A percentile compares a stretch with the other conserved stretches of the same genome.
These are phyloP conservation scores for Benthosema pterotum DNA, from an alignment of 2,797 vertebrate species.

Conservation along the genomic window DNA sequence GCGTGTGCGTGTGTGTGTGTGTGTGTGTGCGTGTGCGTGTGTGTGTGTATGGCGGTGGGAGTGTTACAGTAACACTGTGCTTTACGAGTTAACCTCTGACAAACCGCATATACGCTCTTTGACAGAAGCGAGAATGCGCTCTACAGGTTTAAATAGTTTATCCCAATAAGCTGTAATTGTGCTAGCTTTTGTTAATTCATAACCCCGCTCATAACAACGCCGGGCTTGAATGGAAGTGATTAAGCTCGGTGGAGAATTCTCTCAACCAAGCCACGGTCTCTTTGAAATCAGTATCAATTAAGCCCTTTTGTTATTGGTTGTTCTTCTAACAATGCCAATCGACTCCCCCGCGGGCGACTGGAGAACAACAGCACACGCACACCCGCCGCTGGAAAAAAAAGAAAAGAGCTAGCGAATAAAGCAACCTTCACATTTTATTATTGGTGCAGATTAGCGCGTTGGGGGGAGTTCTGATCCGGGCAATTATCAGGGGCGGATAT, in stretches of 20 bases:
- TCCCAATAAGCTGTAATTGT: slow-evolving; percentile 63
- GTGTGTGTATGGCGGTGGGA: slow-evolving; percentile 20
- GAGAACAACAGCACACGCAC: slow-evolving; percentile 52
- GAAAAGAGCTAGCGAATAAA: slow-evolving; percentile 44
- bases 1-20: too few relatives aligned
- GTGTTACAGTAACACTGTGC: slow-evolving; percentile 37
- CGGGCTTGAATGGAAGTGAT: slow-evolving; percentile 70
- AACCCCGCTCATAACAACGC: slow-evolving; percentile 75
- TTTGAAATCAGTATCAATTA: slow-evolving; percentile 80
- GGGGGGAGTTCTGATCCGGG: too few relatives aligned
- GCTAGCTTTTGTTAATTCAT: slow-evolving; percentile 73
- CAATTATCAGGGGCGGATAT: too few relatives aligned
- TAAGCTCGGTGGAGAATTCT: slow-evolving; percentile 71
- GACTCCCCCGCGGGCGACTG: slow-evolving; percentile 45
- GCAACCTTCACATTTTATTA: slow-evolving; percentile 44
- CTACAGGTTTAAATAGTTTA: slow-evolving; percentile 55
- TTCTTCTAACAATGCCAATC: slow-evolving; percentile 69
- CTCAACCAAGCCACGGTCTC: slow-evolving; percentile 70
- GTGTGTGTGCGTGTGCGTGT: too few relatives aligned
- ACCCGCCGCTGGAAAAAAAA: slow-evolving; percentile 46
- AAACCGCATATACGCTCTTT: not conserved
- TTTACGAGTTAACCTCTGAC: slow-evolving; percentile 59
- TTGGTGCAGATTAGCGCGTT: too few relatives aligned
- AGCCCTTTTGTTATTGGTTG: slow-evolving; percentile 72
- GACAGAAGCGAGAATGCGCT: not conserved